Conservation (phyloP, 1,140 invertebrate species). For the Microplitis demolitor region DNA sequence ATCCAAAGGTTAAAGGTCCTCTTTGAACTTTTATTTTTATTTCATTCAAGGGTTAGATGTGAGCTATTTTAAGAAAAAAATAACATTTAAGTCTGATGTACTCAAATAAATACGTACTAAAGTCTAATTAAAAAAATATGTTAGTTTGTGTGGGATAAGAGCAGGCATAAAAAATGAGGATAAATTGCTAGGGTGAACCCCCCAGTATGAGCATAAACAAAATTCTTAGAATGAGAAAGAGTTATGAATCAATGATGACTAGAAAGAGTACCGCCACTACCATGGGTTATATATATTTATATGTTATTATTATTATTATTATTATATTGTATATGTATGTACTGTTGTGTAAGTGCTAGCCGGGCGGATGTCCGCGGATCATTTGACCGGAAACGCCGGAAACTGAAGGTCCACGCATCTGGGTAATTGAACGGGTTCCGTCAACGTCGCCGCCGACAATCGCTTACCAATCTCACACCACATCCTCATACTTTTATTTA, state of each 20-base stretch:
- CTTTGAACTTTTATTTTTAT: background rate
- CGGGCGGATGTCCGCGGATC: conserved; percentile 53
- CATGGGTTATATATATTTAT: too few relatives aligned
- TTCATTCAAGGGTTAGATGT: too few relatives aligned
- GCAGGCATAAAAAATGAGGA: too few relatives aligned
- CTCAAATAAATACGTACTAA: too few relatives aligned
- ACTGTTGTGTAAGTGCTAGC: conserved; percentile 29
- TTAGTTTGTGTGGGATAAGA: too few relatives aligned
- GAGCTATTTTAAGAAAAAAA: background rate
- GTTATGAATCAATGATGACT: background rate
- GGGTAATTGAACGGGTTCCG: conserved; percentile 37
- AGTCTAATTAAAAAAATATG: too few relatives aligned
- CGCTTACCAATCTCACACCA: conserved; percentile 40
- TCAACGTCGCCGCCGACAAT: conserved; percentile 38
- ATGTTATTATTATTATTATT: background rate
- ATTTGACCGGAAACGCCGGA: conserved; percentile 55
- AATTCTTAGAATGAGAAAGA: background rate
- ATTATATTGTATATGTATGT: background rate
- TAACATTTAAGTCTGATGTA: background rate
- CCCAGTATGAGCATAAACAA: background rate
- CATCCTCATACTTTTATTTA: conserved; percentile 36
- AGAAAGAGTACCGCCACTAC: background rate
- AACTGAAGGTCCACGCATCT: conserved; percentile 52
- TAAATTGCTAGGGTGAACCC: too few relatives aligned
- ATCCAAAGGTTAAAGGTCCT: too few relatives aligned